Percentiles rank a stretch among this genome's conserved stretches.
phyloP scores from a whole-genome alignment of 2,888 invertebrate species.

The Heliconius erato region DNA sequence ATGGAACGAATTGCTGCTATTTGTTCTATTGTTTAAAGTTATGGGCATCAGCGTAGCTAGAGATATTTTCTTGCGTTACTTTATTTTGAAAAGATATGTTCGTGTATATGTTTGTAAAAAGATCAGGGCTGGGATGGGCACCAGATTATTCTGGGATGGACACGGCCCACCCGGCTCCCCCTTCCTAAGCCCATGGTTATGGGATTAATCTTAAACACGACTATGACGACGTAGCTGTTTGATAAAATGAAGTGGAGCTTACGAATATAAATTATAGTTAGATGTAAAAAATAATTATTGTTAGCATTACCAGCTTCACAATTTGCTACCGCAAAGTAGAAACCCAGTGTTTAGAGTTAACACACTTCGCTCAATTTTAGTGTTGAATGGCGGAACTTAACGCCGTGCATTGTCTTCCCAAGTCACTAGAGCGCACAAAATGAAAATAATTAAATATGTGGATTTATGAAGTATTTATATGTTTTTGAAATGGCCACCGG shows the following conservation, averaged over 20 bases:
- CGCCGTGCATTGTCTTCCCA: not conserved
- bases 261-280: no score
- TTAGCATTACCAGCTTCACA: not conserved
- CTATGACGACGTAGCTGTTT: not conserved
- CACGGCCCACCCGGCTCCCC: no score
- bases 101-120: no score
- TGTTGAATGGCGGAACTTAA: not conserved
- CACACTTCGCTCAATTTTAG: not conserved
- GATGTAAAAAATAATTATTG: no score
- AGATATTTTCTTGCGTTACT: no score
- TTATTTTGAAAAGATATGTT: no score
- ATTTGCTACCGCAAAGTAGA: not conserved
- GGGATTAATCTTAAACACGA: not conserved
- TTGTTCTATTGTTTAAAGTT: slow-evolving; percentile 32
- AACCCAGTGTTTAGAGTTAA: no score
- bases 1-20: slow-evolving; percentile 37
- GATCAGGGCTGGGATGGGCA: no score
- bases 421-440: not conserved
- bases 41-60: not conserved
- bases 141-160: no score
- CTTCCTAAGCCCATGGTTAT: not conserved
- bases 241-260: not conserved
- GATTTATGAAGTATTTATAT: not conserved
- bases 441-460: no score
- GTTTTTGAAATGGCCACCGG: not conserved